Evolutionary conservation across 2,113 vertebrate species (phyloP), one percentile per base, ranked within the genome.

Genomic region (Oophaga pumilio): DNA sequence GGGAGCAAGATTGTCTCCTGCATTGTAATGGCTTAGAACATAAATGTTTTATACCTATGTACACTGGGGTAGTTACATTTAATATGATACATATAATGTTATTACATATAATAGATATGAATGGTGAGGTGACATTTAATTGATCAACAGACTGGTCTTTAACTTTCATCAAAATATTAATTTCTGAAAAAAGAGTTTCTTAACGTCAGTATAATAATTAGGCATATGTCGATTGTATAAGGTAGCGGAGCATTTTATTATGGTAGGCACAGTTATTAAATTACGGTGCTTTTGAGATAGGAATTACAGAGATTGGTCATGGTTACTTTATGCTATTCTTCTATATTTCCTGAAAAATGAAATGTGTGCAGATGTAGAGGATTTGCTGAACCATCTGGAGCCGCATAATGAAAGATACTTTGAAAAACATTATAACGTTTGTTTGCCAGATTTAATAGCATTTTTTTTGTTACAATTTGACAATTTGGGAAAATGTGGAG

Each of bases 381-480:
- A 52, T 69, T 83, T 83, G 22, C 81, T 53, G 20, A 7, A 83
- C 81, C 81, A 83, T 83, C 81, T 83, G 81, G 81, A 24, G 81
- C 62, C 22, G 33, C 50, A 71, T 73, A 74, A 73, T 73, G 24
- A 84, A 84, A 84, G 52, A 73, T 52, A 74, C 28, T 84, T 71
- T 84, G 18, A 73, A 74, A 68, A 84, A 71, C 66, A 73, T 84
- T 33, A 84, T 84, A 26, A 56, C 11, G 2, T 84, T 57, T 33
- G 66, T 57, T 84, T 73, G 69, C n/a, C 6, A 50, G 49, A 53
- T 57, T 84, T 84, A 12, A 84, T 74, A 12, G 26, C 11, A n/a
- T 84, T 73, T 14, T 66, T 82, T 52, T 33, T 52, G 50, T 82
- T 52, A 52, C 6, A 2, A 73, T 20, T 43, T 71, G 14, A 33